Conservation (phyloP, 2,113 vertebrate genomes). For the Lampris incognitus region DNA sequence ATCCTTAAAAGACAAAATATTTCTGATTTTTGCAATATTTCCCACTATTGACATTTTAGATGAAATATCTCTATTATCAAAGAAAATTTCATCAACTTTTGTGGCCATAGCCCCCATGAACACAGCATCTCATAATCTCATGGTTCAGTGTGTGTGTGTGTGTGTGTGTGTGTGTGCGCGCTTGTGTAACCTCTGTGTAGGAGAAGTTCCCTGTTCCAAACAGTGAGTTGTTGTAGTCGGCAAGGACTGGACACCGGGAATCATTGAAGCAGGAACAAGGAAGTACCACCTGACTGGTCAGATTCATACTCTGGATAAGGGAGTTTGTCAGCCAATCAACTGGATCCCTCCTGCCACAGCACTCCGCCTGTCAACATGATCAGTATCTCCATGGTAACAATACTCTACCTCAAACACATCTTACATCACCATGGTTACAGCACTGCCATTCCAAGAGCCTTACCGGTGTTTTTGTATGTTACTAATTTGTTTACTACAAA, state of each 20-base stretch:
- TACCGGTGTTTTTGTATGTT: no score
- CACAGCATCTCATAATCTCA: no score
- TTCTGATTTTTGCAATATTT: no score
- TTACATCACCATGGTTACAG: background rate
- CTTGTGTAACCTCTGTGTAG: conserved; percentile 47
- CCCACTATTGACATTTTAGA: no score
- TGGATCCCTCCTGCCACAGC: conserved; percentile 64
- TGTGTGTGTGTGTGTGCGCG: background rate
- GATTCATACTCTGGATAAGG: conserved; percentile 42
- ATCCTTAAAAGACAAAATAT: no score
- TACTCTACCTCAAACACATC: background rate
- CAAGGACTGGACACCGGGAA: conserved; percentile 36
- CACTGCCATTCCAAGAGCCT: background rate
- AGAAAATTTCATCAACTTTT: no score
- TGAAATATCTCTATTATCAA: no score
- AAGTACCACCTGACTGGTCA: conserved; percentile 30
- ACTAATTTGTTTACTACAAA: no score
- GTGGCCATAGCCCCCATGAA: no score
- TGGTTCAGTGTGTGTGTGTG: no score
- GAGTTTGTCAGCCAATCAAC: conserved; percentile 73
- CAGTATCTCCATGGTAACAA: background rate
- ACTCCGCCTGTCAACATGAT: conserved; percentile 53
- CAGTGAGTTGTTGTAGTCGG: fast-evolving
- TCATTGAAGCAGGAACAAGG: conserved; percentile 75
- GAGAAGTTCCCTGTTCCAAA: conserved; percentile 41